Evolutionary conservation across 2,797 vertebrate genomes (phyloP), one percentile per base, ranked within the genome.

Genomic region (Gambusia yucatana): DNA sequence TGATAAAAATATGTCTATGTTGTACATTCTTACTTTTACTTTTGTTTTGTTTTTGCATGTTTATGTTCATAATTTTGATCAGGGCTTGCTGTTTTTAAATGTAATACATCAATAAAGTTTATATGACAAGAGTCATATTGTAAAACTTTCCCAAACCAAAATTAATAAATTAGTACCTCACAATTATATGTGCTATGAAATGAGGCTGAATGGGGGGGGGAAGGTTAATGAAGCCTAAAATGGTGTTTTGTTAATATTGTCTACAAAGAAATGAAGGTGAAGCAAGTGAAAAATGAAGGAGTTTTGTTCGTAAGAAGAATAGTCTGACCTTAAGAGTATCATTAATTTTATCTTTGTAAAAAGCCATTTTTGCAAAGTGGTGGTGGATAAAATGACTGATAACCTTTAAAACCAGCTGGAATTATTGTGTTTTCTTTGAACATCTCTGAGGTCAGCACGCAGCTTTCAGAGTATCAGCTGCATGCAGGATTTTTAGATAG

Each of bases 381-480:
- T 8, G 4, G 43, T 44, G n/a, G n/a, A 46, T 46, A 59, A 75
- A 55, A 55, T 59, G 39, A 75, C 25, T 74, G 47, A 47, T 75
- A 16, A 44, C 22, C 20, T 28, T 44, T 28, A 10, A n/a, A 28
- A 44, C 43, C 20, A 47, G 28, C 28, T 63, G 74, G 61, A 65
- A 13, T 76, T 76, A 47, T 48, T 13, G 39, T 43, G 16, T 75
- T 59, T n/a, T 36, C 75, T 50, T 47, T 76, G 2, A 63, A 46
- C 57, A 47, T 46, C 20, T 65, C 46, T 28, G 30, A 76, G 59
- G 61, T 76, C 33, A 17, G 44, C 25, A 22, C 59, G 28, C 52
- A 57, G 39, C 25, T 59, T 59, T 59, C 41, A 57, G 25, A 11
- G 39, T 2, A 3, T 67, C 6, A 67, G 33, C 10, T 47, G n/a